Evolutionary conservation across 2,797 vertebrate species (phyloP), one percentile per base, ranked within the genome.

Genomic region (Sebastes miniatus): DNA sequence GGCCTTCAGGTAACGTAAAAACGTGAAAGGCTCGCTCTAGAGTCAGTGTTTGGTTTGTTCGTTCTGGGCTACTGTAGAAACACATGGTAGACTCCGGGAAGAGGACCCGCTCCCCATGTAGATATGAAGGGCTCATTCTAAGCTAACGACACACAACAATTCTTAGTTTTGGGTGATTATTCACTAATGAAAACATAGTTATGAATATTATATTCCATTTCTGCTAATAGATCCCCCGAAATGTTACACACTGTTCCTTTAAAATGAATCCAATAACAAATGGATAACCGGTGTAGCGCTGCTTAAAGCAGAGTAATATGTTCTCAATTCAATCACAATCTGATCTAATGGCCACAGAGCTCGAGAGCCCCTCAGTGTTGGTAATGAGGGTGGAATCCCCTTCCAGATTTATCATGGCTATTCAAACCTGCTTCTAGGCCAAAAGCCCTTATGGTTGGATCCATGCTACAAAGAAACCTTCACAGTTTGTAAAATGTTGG

Each of bases 261-360:
- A 47, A 29, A 34, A 24, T 5, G 1, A 22, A 54, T 64, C 29
- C 10, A 34, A 25, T 25, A 63, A 25, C 43, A 25, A 64, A 73
- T 13, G 14, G 20, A n/a, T 6, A n/a, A 11, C 2, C n/a, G 6
- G 1, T 59, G 18, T 6, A 13, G 4, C 22, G 2, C 12, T 10
- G 0, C 50, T 20, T 2, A 52, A 52, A 52, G 50, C 16, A 47
- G 3, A 47, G 43, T 47, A 47, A 47, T 43, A 16, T 47, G 43
- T 39, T 20, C 13, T 58, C 5, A 58, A 12, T 69, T 3, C 16
- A 50, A 50, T 1, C 63, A 20, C 64, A 61, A 12, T 43, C 9
- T 75, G 73, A 66, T 57, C n/a, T 14, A 27, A 52, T 11, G 47
- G 31, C 47, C 52, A 14, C 52, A 59, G 52, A 67, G 32, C 7